Evolutionary conservation across 2,113 vertebrate species (phyloP), one percentile per base, ranked within the genome.

Genomic region (Tragelaphus imberbis): DNA sequence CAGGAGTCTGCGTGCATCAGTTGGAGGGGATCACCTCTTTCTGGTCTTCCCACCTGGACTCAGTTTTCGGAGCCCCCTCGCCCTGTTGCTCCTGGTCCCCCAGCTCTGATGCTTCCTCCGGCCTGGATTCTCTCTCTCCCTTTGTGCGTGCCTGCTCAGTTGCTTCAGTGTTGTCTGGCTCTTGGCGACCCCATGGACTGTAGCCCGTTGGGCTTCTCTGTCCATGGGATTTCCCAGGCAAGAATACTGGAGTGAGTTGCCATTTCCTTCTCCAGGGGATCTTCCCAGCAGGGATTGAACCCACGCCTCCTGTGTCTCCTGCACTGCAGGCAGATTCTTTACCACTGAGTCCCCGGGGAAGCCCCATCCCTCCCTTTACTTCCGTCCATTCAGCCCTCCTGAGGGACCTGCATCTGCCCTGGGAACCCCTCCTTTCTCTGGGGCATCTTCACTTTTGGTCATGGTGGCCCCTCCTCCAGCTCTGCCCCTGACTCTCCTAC

Each of bases 351-450:
- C 36, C 9, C 19, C 0, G 1, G 68, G 68, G 68, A 75, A 40
- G n/a, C 36, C 71, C 36, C 36, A 44, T 0, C 3, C 36, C 23
- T 75, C 68, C n/a, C 84, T 77, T 84, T n/a, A 27, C n/a, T 61
- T 77, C 68, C 3, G 10, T 15, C 0, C 19, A 23, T 30, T 11
- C 6, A 3, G 19, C 9, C 1, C 4, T 49, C 16, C 3, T 47
- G 30, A n/a, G 36, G 30, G 80, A 16, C 63, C 16, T 47, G 30
- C 2, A 1, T 55, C 58, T 90, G 23, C 40, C 33, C 27, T 5
- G 44, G 30, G 49, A 9, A 6, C 10, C 30, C 4, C 12, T 61
- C 55, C 7, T 75, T n/a, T 51, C 6, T 36, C 49, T 44, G 53
- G 53, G 15, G n/a, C 75, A 14, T 47, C 75, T 47, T 25, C 40